These are phyloP conservation scores for Propsilocerus akamusi DNA, from an alignment of 1,140 invertebrate species.

Conservation along the genomic window DNA sequence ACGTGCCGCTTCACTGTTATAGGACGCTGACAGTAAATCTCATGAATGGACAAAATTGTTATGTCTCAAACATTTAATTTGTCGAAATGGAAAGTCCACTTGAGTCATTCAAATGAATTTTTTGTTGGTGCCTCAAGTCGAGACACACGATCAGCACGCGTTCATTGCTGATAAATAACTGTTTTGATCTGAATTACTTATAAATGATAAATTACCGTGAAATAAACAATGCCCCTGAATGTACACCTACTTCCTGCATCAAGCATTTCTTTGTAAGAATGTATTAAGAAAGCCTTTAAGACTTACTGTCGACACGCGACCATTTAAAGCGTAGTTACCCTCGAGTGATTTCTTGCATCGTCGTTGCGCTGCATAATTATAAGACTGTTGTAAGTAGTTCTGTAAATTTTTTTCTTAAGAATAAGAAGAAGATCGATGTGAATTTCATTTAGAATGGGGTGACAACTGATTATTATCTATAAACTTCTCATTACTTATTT, in stretches of 20 bases:
- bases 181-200: conserved; percentile 1
- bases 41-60: not conserved
- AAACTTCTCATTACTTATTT: too few relatives aligned
- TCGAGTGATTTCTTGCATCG: not conserved
- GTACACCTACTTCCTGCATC: not conserved
- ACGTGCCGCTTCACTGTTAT: not conserved
- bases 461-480: not conserved
- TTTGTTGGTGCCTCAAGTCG: not conserved
- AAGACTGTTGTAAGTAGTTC: not conserved
- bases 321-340: not conserved
- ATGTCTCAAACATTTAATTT: not conserved
- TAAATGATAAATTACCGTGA: not conserved
- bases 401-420: not conserved
- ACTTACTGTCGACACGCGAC: not conserved
- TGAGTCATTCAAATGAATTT: not conserved
- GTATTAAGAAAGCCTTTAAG: not conserved
- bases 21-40: not conserved
- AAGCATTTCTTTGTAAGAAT: not conserved
- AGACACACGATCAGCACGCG: not conserved
- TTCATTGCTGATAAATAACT: not conserved
- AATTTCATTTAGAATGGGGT: not conserved
- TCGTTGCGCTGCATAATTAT: not conserved
- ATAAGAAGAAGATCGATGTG: not conserved
- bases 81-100: not conserved
- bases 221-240: not conserved